Evolutionary conservation across 2,113 vertebrate genomes (phyloP).

Genomic region (Bubo scandiacus): DNA sequence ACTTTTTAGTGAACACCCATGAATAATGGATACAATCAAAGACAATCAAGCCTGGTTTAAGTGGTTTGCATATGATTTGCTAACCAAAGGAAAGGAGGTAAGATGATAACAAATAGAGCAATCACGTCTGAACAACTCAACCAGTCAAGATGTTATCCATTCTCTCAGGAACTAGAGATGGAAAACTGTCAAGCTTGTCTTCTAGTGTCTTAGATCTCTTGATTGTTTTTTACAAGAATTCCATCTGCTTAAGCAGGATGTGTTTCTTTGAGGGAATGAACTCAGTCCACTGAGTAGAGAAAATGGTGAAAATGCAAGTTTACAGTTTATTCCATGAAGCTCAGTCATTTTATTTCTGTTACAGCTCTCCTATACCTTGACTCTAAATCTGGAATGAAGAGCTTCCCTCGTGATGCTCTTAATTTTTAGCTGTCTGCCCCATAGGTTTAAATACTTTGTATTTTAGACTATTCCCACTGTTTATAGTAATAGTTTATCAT

Average conservation of each 20-base stretch:
- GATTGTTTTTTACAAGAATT: neutral
- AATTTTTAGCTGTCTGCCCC: neutral
- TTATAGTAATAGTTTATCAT: neutral
- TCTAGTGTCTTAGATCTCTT: neutral
- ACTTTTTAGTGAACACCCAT: neutral
- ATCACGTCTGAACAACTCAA: neutral
- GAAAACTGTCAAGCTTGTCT: neutral
- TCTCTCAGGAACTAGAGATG: neutral
- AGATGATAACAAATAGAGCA: neutral
- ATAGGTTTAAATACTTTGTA: neutral
- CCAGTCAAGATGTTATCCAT: neutral
- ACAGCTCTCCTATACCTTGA: neutral
- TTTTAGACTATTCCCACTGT: neutral
- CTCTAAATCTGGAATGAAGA: neutral
- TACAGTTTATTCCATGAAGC: neutral
- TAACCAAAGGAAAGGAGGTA: neutral
- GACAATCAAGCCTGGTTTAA: neutral
- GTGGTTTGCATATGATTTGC: neutral
- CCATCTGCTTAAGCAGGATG: neutral
- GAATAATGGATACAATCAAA: conserved; percentile 27
- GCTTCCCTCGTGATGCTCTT: neutral
- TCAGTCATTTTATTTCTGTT: neutral
- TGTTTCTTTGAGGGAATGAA: neutral
- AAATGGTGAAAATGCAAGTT: neutral
- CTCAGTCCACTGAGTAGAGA: neutral